phyloP scores from a whole-genome alignment of 2,797 vertebrate genomes.

The Steatocranus sp. region DNA sequence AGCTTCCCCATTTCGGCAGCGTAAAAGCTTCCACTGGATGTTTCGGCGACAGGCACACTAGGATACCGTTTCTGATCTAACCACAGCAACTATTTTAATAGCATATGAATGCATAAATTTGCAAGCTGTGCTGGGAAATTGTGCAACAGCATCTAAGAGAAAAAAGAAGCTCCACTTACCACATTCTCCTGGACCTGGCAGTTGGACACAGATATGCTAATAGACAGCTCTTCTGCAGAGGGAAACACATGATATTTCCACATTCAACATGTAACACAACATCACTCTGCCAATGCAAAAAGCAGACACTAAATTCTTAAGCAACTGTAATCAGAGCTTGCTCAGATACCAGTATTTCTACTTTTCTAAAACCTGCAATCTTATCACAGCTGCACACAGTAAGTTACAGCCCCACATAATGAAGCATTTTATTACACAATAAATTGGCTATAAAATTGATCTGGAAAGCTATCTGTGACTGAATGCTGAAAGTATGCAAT shows the following conservation, averaged over 20 bases:
- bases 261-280: constrained; percentile 13
- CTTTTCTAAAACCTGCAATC: constrained; percentile 4
- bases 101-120: constrained; percentile 14
- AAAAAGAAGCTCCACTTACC: constrained; percentile 77
- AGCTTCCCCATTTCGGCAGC: constrained; percentile 46
- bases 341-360: constrained; percentile 1
- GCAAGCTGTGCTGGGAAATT: constrained; percentile 45
- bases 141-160: constrained; percentile 22
- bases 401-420: constrained; percentile 41
- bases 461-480: constrained; percentile 47
- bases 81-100: constrained; percentile 32
- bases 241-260: constrained; percentile 50
- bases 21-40: not conserved
- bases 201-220: constrained; percentile 97
- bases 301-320: constrained; percentile 10
- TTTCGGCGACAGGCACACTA: constrained; percentile 20
- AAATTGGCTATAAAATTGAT: constrained; percentile 53
- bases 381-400: constrained; percentile 54
- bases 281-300: constrained; percentile 5
- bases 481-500: constrained; percentile 45
- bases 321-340: not conserved
- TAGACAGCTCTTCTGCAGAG: constrained; percentile 88
- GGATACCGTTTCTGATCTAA: constrained; percentile 19
- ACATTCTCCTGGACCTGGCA: constrained; percentile 98
- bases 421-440: constrained; percentile 59